Percentiles rank a stretch among this genome's conserved stretches.
Evolutionary conservation across 2,888 invertebrate species (phyloP).

Genomic region (Stomorhina lunata): DNA sequence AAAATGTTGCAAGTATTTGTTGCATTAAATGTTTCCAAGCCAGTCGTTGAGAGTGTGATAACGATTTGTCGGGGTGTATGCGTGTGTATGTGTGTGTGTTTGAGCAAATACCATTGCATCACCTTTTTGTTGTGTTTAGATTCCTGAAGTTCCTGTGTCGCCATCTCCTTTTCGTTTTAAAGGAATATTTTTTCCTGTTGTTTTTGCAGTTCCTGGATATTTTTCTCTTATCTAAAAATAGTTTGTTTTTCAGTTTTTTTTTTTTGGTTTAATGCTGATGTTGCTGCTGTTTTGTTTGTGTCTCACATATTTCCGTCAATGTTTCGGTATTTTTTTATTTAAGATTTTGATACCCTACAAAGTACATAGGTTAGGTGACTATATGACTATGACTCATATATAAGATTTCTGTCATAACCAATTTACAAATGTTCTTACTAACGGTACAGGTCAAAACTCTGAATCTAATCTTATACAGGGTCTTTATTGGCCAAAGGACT

Average conservation of each 20-base stretch:
- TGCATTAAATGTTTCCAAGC: background rate
- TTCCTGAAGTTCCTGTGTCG: conserved; percentile 54
- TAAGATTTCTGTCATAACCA: too few species aligned
- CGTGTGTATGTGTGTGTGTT: background rate
- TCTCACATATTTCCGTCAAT: conserved; percentile 59
- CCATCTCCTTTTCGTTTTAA: conserved; percentile 29
- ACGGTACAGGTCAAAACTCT: too few species aligned
- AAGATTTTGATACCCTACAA: too few species aligned
- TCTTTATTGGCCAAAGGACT: too few species aligned
- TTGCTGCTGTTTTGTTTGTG: conserved; percentile 10
- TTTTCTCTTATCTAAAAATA: conserved; percentile 45
- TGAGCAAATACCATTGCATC: conserved; percentile 43
- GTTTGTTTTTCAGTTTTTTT: conserved; percentile 17
- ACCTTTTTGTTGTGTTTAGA: conserved; percentile 54
- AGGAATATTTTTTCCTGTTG: conserved; percentile 30
- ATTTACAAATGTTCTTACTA: too few species aligned
- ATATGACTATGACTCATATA: too few species aligned
- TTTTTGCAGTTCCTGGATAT: conserved; percentile 16
- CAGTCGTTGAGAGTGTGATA: background rate
- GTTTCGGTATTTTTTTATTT: conserved; percentile 5
- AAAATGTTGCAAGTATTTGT: conserved; percentile 26
- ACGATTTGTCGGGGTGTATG: background rate
- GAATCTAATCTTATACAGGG: too few species aligned
- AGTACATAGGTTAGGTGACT: too few species aligned
- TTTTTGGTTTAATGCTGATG: background rate